A percentile compares a stretch with the other conserved stretches of the same genome.
These are phyloP conservation scores for Eristalis tenax DNA, from an alignment of 2,888 invertebrate genomes.

Conservation along the genomic window DNA sequence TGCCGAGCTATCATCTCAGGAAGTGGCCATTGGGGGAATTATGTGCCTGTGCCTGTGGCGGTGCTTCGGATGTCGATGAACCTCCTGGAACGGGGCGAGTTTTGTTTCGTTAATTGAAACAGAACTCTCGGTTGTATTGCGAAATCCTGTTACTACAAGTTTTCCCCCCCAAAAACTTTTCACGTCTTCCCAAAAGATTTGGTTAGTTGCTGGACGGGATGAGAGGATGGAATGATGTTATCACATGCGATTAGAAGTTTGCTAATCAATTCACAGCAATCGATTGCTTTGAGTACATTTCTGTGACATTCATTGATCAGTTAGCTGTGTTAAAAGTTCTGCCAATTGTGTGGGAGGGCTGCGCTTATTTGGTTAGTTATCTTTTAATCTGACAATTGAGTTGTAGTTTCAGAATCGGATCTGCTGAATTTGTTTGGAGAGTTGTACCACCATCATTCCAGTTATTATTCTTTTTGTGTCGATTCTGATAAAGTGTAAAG, in stretches of 20 bases:
- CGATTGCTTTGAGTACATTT: not conserved
- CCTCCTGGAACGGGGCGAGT: not conserved
- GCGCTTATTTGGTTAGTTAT: not conserved
- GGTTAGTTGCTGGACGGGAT: not conserved
- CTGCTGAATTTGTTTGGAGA: not conserved
- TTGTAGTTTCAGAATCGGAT: not conserved
- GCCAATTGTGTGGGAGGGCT: not conserved
- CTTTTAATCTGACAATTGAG: not conserved
- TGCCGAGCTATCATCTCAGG: not conserved
- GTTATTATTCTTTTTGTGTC: not conserved
- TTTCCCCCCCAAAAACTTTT: not conserved
- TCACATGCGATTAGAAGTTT: not conserved
- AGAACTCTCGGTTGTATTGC: not conserved
- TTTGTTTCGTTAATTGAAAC: slow-evolving; percentile 23
- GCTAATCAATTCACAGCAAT: not conserved
- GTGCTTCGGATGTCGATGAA: not conserved
- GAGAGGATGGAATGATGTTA: not conserved
- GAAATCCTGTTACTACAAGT: not conserved
- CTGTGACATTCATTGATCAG: not conserved
- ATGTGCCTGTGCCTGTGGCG: not conserved
- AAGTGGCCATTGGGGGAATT: not conserved
- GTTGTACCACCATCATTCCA: not conserved
- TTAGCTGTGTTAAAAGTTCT: not conserved
- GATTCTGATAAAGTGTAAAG: too few relatives aligned
- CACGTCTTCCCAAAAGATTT: not conserved